A percentile compares a stretch with the other conserved stretches of the same genome.
These are phyloP conservation scores for Gnathonemus longibarbis DNA, from an alignment of 2,113 vertebrate genomes.

Conservation along the genomic window DNA sequence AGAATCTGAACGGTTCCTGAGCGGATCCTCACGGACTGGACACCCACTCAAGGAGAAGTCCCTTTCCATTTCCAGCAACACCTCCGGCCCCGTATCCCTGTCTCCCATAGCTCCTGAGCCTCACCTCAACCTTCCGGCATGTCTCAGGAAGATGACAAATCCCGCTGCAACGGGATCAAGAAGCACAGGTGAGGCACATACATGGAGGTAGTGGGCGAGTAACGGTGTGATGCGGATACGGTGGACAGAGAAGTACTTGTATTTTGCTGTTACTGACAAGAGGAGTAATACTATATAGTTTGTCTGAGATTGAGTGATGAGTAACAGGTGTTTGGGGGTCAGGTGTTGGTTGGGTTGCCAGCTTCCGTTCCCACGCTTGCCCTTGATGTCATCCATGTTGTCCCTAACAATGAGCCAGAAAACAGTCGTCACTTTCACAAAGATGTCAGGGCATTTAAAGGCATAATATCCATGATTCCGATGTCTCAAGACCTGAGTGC, in stretches of 20 bases:
- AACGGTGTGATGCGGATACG: not conserved
- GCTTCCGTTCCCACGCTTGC: not conserved
- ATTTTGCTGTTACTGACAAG: not conserved
- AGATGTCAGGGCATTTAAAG: not conserved
- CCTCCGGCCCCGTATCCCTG: not conserved
- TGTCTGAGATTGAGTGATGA: not conserved
- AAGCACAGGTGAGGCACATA: constrained; percentile 77
- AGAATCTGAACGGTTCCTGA: constrained; percentile 78
- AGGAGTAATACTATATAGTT: not conserved
- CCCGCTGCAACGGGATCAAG: constrained; percentile 79
- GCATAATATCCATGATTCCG: not conserved
- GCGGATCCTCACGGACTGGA: constrained; percentile 64
- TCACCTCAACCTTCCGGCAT: constrained; percentile 50
- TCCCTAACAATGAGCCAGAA: not conserved
- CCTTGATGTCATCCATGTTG: not conserved
- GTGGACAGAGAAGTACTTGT: not conserved
- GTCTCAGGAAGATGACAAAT: constrained; percentile 72
- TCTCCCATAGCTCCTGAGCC: no score
- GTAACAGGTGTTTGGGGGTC: not conserved
- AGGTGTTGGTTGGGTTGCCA: not conserved
- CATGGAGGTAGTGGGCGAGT: not conserved
- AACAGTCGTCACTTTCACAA: not conserved
- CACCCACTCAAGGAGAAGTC: constrained; percentile 65
- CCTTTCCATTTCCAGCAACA: not conserved
- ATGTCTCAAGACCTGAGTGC: not conserved